phyloP scores from a whole-genome alignment of 1,140 invertebrate species.

The Chelonus insularis region DNA sequence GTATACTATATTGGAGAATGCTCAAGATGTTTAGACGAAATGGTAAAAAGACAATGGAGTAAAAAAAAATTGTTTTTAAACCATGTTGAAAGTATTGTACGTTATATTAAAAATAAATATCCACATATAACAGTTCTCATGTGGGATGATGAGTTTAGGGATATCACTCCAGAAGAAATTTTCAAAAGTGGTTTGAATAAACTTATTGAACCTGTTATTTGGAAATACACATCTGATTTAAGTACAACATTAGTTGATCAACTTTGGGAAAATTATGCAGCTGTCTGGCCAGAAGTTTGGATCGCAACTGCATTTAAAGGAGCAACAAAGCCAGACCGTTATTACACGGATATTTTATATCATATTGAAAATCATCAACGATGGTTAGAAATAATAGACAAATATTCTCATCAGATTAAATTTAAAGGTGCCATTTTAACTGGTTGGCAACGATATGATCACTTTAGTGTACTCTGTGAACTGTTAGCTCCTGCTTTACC shows the following conservation, averaged over 20 bases:
- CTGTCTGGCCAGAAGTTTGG: constrained; percentile 85
- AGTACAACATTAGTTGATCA: constrained; percentile 61
- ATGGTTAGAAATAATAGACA: constrained; percentile 71
- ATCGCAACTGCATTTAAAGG: constrained; percentile 89
- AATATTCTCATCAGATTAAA: constrained; percentile 58
- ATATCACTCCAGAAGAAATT: constrained; percentile 68
- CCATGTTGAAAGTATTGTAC: constrained; percentile 68
- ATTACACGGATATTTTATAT: constrained; percentile 59
- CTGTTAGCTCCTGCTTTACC: constrained; percentile 70
- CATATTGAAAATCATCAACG: constrained; percentile 74
- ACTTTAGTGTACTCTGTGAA: constrained; percentile 79
- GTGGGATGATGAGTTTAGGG: constrained; percentile 93
- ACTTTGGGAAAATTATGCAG: constrained; percentile 79
- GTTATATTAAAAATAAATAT: constrained; percentile 66
- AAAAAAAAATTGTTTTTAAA: constrained; percentile 69
- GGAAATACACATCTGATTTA: constrained; percentile 70
- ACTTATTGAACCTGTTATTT: constrained; percentile 81
- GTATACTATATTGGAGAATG: constrained; percentile 84
- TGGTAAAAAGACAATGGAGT: constrained; percentile 55
- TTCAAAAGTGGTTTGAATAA: constrained; percentile 67
- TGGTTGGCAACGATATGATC: constrained; percentile 81
- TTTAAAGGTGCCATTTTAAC: constrained; percentile 66
- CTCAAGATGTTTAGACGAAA: constrained; percentile 65
- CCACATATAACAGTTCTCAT: constrained; percentile 73
- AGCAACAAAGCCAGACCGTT: constrained; percentile 77